phyloP scores from a whole-genome alignment of 2,888 invertebrate genomes.

The Drosophila recens region DNA sequence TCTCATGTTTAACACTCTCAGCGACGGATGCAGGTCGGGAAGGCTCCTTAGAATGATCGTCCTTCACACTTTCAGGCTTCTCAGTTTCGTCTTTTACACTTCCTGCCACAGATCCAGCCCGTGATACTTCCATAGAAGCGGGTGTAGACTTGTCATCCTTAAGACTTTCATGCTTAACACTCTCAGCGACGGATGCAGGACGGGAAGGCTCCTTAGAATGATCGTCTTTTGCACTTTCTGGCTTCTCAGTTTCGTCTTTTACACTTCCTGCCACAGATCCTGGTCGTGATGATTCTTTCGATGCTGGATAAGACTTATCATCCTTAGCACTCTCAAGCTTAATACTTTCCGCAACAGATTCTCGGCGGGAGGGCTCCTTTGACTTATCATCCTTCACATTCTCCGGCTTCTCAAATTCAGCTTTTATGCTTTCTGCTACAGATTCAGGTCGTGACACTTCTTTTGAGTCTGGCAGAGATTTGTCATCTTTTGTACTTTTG shows the following conservation, averaged over 20 bases:
- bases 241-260: not conserved
- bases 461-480: conserved; percentile 20
- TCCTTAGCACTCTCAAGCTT: conserved; percentile 36
- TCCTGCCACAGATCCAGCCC: conserved; percentile 43
- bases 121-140: conserved; percentile 42
- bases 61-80: conserved; percentile 39
- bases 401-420: not conserved
- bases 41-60: conserved; percentile 38
- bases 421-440: conserved; percentile 3
- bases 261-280: conserved; percentile 36
- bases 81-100: conserved; percentile 31
- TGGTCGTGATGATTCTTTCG: conserved; percentile 28
- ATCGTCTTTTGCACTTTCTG: conserved; percentile 28
- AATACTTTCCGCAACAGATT: conserved; percentile 7
- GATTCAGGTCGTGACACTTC: conserved; percentile 35
- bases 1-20: not conserved
- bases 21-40: conserved; percentile 72
- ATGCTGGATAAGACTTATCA: conserved; percentile 23
- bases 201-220: conserved; percentile 38
- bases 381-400: not conserved
- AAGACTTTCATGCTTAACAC: conserved; percentile 28
- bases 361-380: conserved; percentile 15
- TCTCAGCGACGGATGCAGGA: conserved; percentile 35
- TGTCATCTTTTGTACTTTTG: conserved; percentile 31
- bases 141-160: conserved; percentile 30